A percentile compares a stretch with the other conserved stretches of the same genome.
Conservation (phyloP, 2,888 invertebrate species). For the Sycophila texana region DNA sequence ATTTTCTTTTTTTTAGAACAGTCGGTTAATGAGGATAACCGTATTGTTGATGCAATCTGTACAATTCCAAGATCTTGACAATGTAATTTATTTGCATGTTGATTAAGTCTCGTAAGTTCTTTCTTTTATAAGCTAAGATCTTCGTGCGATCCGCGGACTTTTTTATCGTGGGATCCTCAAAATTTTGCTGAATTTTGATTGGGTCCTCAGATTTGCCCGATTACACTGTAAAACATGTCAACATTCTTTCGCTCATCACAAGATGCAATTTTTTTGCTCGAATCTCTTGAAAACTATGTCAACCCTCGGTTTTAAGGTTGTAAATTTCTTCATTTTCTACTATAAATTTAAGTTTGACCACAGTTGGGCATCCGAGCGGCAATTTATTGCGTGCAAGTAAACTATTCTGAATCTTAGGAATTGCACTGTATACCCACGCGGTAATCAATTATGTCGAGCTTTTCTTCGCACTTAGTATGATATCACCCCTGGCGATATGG, state of each 20-base stretch:
- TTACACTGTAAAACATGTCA: constrained; percentile 1
- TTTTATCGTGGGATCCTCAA: neutral
- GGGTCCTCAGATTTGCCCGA: constrained; percentile 22
- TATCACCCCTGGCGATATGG: constrained; percentile 21
- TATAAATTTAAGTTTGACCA: constrained; percentile 44
- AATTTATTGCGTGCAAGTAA: constrained; percentile 25
- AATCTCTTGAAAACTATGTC: neutral
- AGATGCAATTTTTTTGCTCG: constrained; percentile 7
- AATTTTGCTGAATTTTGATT: constrained; percentile 21
- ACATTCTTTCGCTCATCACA: neutral
- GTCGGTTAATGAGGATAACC: neutral
- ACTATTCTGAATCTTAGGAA: constrained; percentile 32
- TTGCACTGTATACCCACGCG: neutral
- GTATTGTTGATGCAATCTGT: neutral
- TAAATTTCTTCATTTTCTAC: constrained; percentile 31
- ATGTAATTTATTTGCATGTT: constrained; percentile 13
- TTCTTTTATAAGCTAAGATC: constrained; percentile 12
- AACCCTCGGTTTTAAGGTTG: neutral
- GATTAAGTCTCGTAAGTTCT: constrained; percentile 19
- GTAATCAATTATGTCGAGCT: constrained; percentile 34
- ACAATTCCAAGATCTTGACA: neutral
- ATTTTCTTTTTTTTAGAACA: neutral
- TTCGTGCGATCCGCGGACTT: constrained; percentile 15
- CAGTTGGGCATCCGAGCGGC: constrained; percentile 11
- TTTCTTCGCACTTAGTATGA: constrained; percentile 20